Percentiles rank a stretch among this genome's conserved stretches.
Conservation (phyloP, 2,113 vertebrate genomes). For the Alethe castanea region DNA sequence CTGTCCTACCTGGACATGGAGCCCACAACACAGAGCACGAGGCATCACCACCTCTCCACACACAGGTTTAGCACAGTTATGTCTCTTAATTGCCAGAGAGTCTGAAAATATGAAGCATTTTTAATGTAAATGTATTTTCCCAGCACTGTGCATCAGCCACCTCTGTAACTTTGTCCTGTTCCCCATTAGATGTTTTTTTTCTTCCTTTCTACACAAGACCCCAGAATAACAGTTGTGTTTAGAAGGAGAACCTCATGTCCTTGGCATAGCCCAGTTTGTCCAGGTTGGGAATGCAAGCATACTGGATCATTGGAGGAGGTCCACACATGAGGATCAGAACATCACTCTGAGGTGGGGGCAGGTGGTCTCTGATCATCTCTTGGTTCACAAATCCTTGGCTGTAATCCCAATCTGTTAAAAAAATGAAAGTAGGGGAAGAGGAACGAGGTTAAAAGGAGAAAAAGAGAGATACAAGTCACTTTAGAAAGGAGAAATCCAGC, state of each 20-base stretch:
- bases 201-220: not conserved
- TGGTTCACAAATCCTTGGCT: conserved; percentile 92
- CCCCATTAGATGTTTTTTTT: not conserved
- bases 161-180: not conserved
- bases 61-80: not conserved
- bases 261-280: conserved; percentile 84
- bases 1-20: not conserved
- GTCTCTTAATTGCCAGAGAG: not conserved
- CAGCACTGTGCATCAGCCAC: conserved; percentile 2
- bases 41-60: not conserved
- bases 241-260: conserved; percentile 86
- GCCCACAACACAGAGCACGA: not conserved
- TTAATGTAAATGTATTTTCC: not conserved
- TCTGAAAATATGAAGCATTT: not conserved
- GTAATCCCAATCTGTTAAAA: conserved; percentile 86
- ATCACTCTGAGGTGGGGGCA: conserved; percentile 81
- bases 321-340: conserved; percentile 93
- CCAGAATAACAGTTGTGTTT: not conserved
- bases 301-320: conserved; percentile 97
- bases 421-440: not conserved
- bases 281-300: conserved; percentile 92
- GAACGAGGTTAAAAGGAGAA: not conserved
- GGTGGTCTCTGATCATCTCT: conserved; percentile 86
- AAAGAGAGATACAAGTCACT: not conserved
- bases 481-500: not conserved